Base-by-base conservation (phyloP, 2,797 vertebrate species). In the Tympanoctomys barrerae region DNA sequence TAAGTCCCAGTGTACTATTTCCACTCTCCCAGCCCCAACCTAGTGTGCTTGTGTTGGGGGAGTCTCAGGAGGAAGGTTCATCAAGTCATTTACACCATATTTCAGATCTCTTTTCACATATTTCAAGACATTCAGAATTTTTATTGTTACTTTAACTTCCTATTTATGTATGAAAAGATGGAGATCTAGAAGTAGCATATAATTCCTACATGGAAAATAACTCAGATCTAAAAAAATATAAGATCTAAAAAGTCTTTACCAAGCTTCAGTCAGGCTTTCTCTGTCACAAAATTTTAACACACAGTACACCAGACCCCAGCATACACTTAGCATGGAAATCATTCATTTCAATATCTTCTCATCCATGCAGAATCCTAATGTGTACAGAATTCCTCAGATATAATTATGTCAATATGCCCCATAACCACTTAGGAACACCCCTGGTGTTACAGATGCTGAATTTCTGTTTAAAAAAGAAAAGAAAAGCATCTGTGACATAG, bases 131-230 rank as follows among this genome's bases (percentile, higher is more conserved):
- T 71, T 89, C 4, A 52, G 36, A 59, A 64, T 78, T 52, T 86
- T 92, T 64, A 49, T n/a, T 31, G 71, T 57, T 92, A 24, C 99
- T 99, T 99, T 98, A 98, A 99, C 99, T 99, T 99, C 99, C 99
- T 99, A 99, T 99, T 98, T 49, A 99, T 97, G 98, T n/a, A 73
- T 73, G 16, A 33, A 71, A 11, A 39, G 16, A 71, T 49, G 46
- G 28, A 52, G 18, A 78, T 78, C 31, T 7, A 78, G 46, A 52
- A 31, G 28, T 28, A 78, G 16, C 42, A 78, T 78, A 19, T 49
- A 52, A 33, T 52, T 52, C 26, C 12, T 78, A 9, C 14, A 33
- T 10, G 8, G 28, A 78, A 46, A 78, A 78, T 31, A 42, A 33
- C 49, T 49, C 16, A 78, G 75, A 33, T 78, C 14, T 78, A 46